Percentiles rank a stretch among this genome's conserved stretches.
Evolutionary conservation across 1,140 invertebrate species (phyloP).

Genomic region (Drosophila miranda): DNA sequence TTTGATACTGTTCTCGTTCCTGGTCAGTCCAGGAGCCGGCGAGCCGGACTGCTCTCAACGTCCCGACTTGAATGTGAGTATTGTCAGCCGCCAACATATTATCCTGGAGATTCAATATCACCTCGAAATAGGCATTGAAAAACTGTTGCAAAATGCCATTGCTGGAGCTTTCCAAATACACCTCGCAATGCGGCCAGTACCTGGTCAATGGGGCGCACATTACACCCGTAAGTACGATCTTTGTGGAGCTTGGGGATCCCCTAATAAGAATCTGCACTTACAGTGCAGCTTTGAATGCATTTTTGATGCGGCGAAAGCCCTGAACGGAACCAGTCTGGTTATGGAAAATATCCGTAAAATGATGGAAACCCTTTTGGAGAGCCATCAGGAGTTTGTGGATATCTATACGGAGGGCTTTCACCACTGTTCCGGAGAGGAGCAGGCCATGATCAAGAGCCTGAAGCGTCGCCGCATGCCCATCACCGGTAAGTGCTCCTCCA

Average conservation of each 20-base stretch:
- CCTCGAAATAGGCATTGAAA: slow-evolving; percentile 19
- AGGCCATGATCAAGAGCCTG: slow-evolving; percentile 28
- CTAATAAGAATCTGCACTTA: background rate
- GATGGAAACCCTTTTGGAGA: slow-evolving; percentile 21
- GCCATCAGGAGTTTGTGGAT: slow-evolving; percentile 8
- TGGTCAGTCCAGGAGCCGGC: background rate
- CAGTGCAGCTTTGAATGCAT: slow-evolving; percentile 56
- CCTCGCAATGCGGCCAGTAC: slow-evolving; percentile 36
- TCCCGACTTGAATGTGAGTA: slow-evolving; percentile 39
- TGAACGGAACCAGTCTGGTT: slow-evolving; percentile 42
- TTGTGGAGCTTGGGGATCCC: background rate
- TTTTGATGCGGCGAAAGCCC: slow-evolving; percentile 14
- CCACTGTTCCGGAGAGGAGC: slow-evolving; percentile 27
- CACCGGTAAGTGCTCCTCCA: slow-evolving; percentile 43
- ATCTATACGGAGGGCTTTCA: slow-evolving; percentile 35
- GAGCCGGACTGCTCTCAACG: slow-evolving; percentile 20
- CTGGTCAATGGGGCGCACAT: slow-evolving; percentile 28
- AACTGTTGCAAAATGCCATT: slow-evolving; percentile 42
- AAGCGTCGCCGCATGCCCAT: slow-evolving; percentile 42
- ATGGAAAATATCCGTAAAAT: slow-evolving; percentile 38
- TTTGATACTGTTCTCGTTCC: slow-evolving; percentile 4
- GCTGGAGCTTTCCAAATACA: slow-evolving; percentile 11
- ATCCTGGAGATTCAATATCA: background rate
- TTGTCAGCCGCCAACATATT: too few relatives aligned
- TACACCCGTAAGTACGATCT: slow-evolving; percentile 29